Percentiles rank a stretch among this genome's conserved stretches.
These are phyloP conservation scores for Hippocampus zosterae DNA, from an alignment of 2,113 vertebrate species.

Conservation along the genomic window DNA sequence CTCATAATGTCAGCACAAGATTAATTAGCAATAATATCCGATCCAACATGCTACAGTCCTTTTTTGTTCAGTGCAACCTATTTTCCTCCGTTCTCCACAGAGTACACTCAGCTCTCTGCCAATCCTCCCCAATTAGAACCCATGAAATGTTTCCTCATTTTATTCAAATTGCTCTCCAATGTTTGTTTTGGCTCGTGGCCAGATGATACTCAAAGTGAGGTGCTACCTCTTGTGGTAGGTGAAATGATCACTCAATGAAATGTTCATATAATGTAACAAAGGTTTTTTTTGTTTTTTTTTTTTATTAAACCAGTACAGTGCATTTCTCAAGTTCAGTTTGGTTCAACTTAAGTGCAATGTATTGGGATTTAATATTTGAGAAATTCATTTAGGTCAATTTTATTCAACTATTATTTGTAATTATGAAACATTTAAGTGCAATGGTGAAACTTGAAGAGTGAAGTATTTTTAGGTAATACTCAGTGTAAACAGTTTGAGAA, in stretches of 20 bases:
- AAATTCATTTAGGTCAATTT: no score
- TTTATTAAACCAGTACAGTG: no score
- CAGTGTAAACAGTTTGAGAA: neutral
- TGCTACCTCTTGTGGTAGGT: no score
- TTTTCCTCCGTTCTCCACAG: neutral
- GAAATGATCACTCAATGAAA: no score
- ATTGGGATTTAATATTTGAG: no score
- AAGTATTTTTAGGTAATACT: neutral
- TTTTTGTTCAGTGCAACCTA: neutral
- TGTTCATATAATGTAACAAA: no score
- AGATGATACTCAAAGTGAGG: neutral
- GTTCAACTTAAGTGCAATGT: no score
- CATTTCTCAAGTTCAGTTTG: no score
- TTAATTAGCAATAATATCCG: neutral
- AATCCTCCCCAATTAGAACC: neutral
- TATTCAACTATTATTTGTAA: no score
- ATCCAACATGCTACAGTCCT: neutral
- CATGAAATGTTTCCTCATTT: neutral
- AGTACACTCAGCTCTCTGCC: neutral
- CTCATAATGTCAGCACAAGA: conserved; percentile 1
- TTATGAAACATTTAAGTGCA: no score
- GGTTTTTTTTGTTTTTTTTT: no score
- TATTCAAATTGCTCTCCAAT: neutral
- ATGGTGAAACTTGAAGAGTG: no score
- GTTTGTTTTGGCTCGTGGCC: neutral